Conservation (phyloP, 2,113 vertebrate species). For the Rhabdomys dilectus region DNA sequence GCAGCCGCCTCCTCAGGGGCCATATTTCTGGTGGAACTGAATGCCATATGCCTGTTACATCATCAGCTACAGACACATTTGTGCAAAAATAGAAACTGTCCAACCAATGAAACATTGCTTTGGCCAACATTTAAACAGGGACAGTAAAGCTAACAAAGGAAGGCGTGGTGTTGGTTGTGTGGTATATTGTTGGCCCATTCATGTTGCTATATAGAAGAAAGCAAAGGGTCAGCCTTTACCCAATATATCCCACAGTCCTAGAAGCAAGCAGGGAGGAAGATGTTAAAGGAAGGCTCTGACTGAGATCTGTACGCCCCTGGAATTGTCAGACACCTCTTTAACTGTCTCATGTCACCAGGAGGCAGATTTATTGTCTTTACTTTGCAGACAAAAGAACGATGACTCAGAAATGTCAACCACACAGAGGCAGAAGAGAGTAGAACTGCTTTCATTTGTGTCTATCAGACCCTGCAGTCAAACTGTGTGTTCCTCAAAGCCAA, state of each 20-base stretch:
- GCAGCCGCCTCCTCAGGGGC: background rate
- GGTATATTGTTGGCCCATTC: background rate
- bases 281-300: background rate
- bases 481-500: background rate
- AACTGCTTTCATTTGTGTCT: background rate
- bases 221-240: background rate
- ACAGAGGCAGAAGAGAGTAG: background rate
- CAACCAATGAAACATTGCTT: background rate
- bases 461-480: background rate
- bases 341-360: background rate
- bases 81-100: slow-evolving; percentile 21
- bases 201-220: background rate
- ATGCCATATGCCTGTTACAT: background rate
- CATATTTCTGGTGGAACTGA: background rate
- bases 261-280: background rate
- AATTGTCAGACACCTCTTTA: background rate
- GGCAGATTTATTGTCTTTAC: too few relatives aligned
- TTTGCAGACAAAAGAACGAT: slow-evolving; percentile 8
- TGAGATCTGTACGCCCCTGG: background rate
- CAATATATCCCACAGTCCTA: background rate
- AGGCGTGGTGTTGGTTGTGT: background rate
- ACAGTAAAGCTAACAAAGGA: background rate
- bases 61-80: background rate
- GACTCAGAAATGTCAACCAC: background rate
- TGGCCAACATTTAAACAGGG: background rate